A percentile compares a stretch with the other conserved stretches of the same genome.
Evolutionary conservation across 2,113 vertebrate species (phyloP).

Genomic region (Hippopotamus amphibius): DNA sequence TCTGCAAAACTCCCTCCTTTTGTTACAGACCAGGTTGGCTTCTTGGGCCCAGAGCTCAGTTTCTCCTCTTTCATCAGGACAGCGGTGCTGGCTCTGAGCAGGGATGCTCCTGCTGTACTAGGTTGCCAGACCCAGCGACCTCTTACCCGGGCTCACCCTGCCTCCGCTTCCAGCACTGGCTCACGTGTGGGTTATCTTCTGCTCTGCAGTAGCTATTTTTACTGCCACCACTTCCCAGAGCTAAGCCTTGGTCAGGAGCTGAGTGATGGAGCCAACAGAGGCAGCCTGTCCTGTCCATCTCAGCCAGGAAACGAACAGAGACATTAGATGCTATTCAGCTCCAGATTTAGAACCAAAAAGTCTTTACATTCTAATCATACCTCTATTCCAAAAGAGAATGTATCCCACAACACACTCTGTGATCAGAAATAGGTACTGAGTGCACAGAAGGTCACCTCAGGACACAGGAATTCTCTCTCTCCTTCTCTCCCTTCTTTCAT

Average conservation of each 20-base stretch:
- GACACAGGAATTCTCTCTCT: neutral
- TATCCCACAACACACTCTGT: neutral
- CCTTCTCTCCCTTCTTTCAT: neutral
- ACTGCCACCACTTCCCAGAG: neutral
- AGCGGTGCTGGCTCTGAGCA: accelerated
- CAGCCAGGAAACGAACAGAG: neutral
- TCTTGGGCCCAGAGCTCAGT: neutral
- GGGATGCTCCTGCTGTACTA: neutral
- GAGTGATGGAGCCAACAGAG: neutral
- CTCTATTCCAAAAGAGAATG: neutral
- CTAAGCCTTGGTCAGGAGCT: neutral
- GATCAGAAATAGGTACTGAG: neutral
- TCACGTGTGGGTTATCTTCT: accelerated
- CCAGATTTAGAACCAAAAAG: neutral
- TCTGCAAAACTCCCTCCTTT: neutral
- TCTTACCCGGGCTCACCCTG: neutral
- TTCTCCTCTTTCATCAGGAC: neutral
- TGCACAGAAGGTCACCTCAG: neutral
- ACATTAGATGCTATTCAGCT: neutral
- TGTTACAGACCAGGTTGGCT: neutral
- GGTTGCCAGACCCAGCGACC: accelerated
- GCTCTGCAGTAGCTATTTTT: neutral
- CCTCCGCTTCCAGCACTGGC: accelerated
- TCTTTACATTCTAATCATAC: neutral
- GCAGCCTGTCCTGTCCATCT: accelerated